A percentile compares a stretch with the other conserved stretches of the same genome.
Conservation (phyloP, 2,113 vertebrate genomes). For the Sinocyclocheilus maitianheensis region DNA sequence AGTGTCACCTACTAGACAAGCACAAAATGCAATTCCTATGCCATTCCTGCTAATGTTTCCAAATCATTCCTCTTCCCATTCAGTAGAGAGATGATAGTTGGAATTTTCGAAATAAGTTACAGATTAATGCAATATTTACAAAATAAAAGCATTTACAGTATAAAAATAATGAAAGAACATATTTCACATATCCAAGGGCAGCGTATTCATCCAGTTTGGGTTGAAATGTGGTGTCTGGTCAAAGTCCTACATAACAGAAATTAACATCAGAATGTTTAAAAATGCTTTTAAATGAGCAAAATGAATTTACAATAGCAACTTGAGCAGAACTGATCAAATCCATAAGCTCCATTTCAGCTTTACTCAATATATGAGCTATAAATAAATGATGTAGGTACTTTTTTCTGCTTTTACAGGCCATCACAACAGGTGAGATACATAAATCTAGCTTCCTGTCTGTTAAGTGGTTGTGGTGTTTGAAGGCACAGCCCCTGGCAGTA, state of each 20-base stretch:
- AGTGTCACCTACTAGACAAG: neutral
- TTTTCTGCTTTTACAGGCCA: neutral
- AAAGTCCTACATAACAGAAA: constrained; percentile 36
- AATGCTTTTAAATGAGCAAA: neutral
- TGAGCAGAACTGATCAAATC: neutral
- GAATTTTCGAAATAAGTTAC: neutral
- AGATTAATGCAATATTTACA: constrained; percentile 8
- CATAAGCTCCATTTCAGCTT: neutral
- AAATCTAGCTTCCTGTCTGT: neutral
- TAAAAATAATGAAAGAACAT: neutral
- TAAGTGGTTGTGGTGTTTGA: neutral
- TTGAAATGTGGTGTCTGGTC: constrained; percentile 39
- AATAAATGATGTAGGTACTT: neutral
- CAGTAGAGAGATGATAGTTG: neutral
- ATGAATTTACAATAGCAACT: neutral
- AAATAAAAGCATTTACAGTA: neutral
- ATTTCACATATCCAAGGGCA: constrained; percentile 52
- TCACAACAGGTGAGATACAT: neutral
- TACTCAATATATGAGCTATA: neutral
- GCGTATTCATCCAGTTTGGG: constrained; percentile 49
- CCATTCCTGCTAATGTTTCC: neutral
- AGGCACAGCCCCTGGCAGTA: neutral
- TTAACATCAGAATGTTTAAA: neutral
- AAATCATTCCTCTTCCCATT: neutral
- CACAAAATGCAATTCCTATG: neutral